Base-by-base conservation (phyloP, 2,888 invertebrate genomes). In the Hirtodrosophila cameraria region DNA sequence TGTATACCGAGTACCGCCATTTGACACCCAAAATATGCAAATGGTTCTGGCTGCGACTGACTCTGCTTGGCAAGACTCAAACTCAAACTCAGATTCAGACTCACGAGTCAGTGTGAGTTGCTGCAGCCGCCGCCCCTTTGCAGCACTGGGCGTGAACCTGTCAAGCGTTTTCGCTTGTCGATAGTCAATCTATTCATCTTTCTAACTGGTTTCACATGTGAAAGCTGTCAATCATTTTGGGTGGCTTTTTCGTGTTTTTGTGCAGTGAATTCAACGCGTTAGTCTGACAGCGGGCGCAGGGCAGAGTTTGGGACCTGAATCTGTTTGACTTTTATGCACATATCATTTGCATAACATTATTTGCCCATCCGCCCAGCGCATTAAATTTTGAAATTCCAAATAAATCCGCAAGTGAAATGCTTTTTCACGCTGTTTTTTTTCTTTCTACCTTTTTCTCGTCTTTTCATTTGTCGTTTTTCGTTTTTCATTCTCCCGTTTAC, bases 281-380 rank as follows among this genome's bases (percentile, higher is more conserved):
- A 12, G 31, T 27, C 9, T 45, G 46, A 3, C n/a, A 16, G 20
- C 12, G 13, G 13, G 6, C 30, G n/a, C n/a, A n/a, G n/a, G n/a
- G n/a, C 41, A 7, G 16, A 16, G 30, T 52, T 38, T 53, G 53
- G 52, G 49, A 45, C 53, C 42, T 55, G 46, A 74, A 75, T 85
- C 75, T 68, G 73, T 71, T 75, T 82, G 79, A 81, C 87, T 84
- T 85, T 79, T 75, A 88, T 87, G 86, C 83, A 87, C 88, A 88
- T 88, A 88, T 88, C 86, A 88, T 88, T 88, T 88, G 87, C 88
- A 88, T 88, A 81, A 88, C 80, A 88, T 88, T 88, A 88, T 87
- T 86, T 86, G 75, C 53, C 55, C 59, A 54, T 57, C 59, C 53
- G 66, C 72, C 75, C 60, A 68, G 63, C 58, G 75, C 77, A 83